Conservation (phyloP, 92 coral and sea anemone species). For the Pocillopora meandrina region DNA sequence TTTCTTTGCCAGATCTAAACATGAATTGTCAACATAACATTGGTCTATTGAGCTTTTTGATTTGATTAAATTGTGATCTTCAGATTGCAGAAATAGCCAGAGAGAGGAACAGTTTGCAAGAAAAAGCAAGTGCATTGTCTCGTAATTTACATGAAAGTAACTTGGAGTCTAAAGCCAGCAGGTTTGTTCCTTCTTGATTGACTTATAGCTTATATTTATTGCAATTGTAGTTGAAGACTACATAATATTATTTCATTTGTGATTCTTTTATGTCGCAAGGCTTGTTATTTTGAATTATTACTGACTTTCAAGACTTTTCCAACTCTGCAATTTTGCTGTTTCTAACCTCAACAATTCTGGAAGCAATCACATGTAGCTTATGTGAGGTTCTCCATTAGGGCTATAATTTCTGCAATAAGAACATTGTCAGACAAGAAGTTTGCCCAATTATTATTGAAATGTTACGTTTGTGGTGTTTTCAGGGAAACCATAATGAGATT, state of each 20-base stretch:
- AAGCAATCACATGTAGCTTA: no score
- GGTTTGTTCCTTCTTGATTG: constrained; percentile 48
- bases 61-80: not conserved
- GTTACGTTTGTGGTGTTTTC: not conserved
- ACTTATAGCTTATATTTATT: not conserved
- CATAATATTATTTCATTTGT: no score
- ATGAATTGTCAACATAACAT: no score
- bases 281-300: no score
- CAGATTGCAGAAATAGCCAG: constrained; percentile 84
- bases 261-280: no score
- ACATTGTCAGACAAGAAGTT: no score
- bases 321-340: no score
- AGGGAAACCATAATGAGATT: constrained; percentile 98
- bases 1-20: no score
- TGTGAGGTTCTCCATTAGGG: no score
- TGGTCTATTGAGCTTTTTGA: not conserved
- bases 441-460: not conserved
- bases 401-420: no score
- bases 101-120: constrained; percentile 70
- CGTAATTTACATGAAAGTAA: constrained; percentile 90
- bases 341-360: no score
- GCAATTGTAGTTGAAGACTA: not conserved
- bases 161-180: constrained; percentile 99
- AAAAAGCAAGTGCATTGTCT: constrained; percentile 78
- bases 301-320: no score